These are phyloP conservation scores for Hirudinaria manillensis DNA, from an alignment of 2,888 invertebrate species.

Conservation along the genomic window DNA sequence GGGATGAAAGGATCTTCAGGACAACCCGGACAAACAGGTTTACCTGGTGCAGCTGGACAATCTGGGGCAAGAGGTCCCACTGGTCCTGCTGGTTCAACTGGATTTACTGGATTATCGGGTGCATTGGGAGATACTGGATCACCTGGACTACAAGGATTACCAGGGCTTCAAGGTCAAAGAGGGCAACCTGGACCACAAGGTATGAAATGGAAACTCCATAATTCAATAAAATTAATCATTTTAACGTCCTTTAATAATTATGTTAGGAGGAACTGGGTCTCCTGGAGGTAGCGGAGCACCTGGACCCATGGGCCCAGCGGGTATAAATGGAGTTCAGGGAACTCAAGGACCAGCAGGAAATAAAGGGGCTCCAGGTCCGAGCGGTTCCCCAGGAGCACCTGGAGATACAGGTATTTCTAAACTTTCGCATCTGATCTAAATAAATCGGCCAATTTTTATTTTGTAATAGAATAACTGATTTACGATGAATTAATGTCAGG, in stretches of 20 bases:
- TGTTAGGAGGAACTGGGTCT: constrained; percentile 34
- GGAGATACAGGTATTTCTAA: constrained; percentile 29
- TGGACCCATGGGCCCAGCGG: constrained; percentile 54
- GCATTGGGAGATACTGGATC: constrained; percentile 29
- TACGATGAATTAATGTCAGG: too few relatives aligned
- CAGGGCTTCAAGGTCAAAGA: constrained; percentile 31
- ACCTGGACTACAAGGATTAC: constrained; percentile 28
- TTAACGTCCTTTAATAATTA: background rate
- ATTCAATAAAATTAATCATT: background rate
- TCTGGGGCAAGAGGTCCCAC: constrained; percentile 33
- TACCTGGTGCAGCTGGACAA: constrained; percentile 25
- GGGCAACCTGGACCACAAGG: constrained; percentile 33
- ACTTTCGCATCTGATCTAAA: background rate
- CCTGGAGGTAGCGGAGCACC: constrained; percentile 16
- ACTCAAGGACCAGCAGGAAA: constrained; percentile 16
- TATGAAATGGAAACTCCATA: background rate
- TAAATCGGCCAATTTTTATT: background rate
- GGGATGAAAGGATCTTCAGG: constrained; percentile 31
- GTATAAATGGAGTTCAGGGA: constrained; percentile 30
- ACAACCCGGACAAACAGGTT: constrained; percentile 29
- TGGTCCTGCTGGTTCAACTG: constrained; percentile 24
- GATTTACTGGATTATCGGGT: constrained; percentile 34
- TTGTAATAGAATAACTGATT: too few relatives aligned
- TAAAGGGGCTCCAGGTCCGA: constrained; percentile 26
- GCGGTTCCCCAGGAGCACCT: constrained; percentile 28